Evolutionary conservation across 2,888 invertebrate species (phyloP), one percentile per base, ranked within the genome.

Genomic region (Calephelis perditalis): DNA sequence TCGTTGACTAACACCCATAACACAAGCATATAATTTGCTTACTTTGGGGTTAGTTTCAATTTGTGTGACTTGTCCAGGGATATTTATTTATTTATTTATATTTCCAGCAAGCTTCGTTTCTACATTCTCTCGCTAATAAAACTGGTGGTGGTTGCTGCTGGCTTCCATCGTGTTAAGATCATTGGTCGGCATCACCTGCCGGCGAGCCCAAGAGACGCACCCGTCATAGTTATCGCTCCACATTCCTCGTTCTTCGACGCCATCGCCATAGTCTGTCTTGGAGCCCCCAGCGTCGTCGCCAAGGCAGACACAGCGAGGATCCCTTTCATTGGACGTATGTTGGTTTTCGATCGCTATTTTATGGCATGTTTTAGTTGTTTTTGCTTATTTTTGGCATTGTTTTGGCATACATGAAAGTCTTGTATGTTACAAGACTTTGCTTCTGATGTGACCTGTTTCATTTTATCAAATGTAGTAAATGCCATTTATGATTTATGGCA

Each of bases 221-320:
- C 97, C 2, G 94, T 98, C 68, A 87, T 98, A 67, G 95, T 95
- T 62, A 92, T 96, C 65, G 98, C 97, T 5, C 98, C 98, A 4
- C 98, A 98, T 82, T 97, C 98, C 47, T 94, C 96, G 63, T 97
- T 95, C 93, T 95, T 96, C 86, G 98, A 98, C 86, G 95, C 96
- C 64, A 92, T 98, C 67, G 93, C 96, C 71, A 95, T 97, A 73
- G 94, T 96, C 63, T 93, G 93, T 76, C 92, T 96, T 69, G 95
- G 95, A n/a, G 96, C 96, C 58, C 96, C 97, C 37, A 95, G 96
- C 73, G 95, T 97, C 77, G 97, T 98, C 70, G 97, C 97, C 66
- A 97, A 97, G 81, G 95, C 94, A 26, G 97, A 96, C 78, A 95
- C 96, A 37, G 94, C 95, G 59, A 90, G 92, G 65, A 93, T 97